Evolutionary conservation across 2,113 vertebrate genomes (phyloP).

Genomic region (Strix uralensis): DNA sequence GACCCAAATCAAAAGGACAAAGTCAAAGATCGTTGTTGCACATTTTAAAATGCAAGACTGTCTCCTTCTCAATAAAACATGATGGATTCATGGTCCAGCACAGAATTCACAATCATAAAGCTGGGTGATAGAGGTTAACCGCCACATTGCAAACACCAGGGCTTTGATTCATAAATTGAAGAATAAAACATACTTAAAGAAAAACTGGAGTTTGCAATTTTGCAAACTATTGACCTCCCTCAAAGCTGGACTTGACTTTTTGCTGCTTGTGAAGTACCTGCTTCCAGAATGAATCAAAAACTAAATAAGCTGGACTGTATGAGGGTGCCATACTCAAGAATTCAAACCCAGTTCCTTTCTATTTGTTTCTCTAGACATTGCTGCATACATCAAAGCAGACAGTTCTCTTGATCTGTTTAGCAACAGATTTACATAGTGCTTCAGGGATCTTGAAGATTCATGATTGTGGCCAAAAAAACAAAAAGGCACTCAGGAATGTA

Average conservation of each 20-base stretch:
- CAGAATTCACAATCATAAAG: conserved; percentile 54
- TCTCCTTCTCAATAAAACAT: conserved; percentile 61
- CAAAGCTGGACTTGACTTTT: not conserved
- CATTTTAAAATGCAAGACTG: conserved; percentile 56
- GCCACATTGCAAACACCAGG: conserved; percentile 44
- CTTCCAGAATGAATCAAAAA: not conserved
- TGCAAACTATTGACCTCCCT: conserved; percentile 16
- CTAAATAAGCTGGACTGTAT: not conserved
- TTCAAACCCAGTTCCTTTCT: not conserved
- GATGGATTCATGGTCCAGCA: conserved; percentile 55
- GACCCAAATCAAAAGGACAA: conserved; percentile 62
- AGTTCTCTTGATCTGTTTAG: not conserved
- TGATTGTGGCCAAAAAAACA: not conserved
- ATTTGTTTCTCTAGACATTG: not conserved
- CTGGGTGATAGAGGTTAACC: conserved; percentile 42
- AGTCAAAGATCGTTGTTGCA: conserved; percentile 58
- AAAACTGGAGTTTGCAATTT: not conserved
- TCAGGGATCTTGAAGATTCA: not conserved
- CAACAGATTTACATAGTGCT: not conserved
- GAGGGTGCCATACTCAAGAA: not conserved
- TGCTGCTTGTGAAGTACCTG: not conserved
- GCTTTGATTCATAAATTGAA: conserved; percentile 25
- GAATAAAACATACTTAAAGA: conserved; percentile 18
- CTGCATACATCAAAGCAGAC: not conserved
- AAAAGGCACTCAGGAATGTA: not conserved